A percentile compares a stretch with the other conserved stretches of the same genome.
These are phyloP conservation scores for Carabus problematicus DNA, from an alignment of 2,888 invertebrate species.

Conservation along the genomic window DNA sequence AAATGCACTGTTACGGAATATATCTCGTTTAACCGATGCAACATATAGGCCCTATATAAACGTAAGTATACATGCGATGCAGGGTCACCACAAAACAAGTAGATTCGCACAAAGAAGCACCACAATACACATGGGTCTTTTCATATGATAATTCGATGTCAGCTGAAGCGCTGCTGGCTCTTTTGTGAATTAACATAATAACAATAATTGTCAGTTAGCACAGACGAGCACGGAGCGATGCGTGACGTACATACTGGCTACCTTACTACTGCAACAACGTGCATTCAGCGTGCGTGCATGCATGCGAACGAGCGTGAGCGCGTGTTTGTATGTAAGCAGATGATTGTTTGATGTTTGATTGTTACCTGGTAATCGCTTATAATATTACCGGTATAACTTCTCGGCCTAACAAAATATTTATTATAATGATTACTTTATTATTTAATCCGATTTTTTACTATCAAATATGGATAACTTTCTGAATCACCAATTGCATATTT, in stretches of 20 bases:
- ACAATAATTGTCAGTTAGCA: conserved; percentile 39
- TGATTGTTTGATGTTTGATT: too few relatives aligned
- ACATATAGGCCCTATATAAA: not conserved
- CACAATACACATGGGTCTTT: conserved; percentile 24
- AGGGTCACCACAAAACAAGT: conserved; percentile 27
- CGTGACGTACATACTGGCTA: conserved; percentile 3
- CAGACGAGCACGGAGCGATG: conserved; percentile 22
- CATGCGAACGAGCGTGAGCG: too few relatives aligned
- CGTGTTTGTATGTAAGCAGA: too few relatives aligned
- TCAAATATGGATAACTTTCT: too few relatives aligned
- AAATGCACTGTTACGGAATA: conserved; percentile 31
- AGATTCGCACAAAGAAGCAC: conserved; percentile 34
- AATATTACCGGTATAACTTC: too few relatives aligned
- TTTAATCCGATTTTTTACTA: too few relatives aligned
- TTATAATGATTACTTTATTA: too few relatives aligned
- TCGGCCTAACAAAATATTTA: too few relatives aligned
- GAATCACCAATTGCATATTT: too few relatives aligned
- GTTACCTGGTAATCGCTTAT: too few relatives aligned
- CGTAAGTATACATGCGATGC: not conserved
- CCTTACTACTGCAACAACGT: too few relatives aligned
- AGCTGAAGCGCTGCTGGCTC: conserved; percentile 33
- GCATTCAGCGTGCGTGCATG: too few relatives aligned
- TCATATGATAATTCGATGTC: conserved; percentile 38
- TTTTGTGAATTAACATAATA: conserved; percentile 37
- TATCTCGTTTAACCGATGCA: conserved; percentile 25